Conservation (phyloP, 2,113 vertebrate species). For the Willisornis vidua region DNA sequence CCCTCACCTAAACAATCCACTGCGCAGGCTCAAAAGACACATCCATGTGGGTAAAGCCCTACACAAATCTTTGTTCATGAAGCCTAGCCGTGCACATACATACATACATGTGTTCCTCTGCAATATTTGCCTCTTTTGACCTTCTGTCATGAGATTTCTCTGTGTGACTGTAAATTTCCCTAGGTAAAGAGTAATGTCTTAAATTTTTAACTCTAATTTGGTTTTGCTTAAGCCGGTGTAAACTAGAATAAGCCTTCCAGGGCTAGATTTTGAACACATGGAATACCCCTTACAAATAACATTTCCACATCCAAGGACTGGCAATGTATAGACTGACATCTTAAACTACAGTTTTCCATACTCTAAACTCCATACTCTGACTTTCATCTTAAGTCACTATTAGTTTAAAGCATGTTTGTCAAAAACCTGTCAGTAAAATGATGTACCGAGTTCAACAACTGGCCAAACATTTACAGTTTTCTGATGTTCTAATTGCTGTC, state of each 20-base stretch:
- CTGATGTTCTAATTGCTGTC: neutral
- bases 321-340: neutral
- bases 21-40: no score
- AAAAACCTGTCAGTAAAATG: neutral
- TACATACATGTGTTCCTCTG: neutral
- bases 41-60: no score
- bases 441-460: neutral
- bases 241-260: neutral
- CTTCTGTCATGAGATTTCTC: neutral
- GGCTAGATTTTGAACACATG: neutral
- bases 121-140: neutral
- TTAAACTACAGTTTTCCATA: neutral
- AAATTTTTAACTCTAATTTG: neutral
- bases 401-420: neutral
- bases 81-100: no score
- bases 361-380: neutral
- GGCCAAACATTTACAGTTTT: neutral
- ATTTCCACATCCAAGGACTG: neutral
- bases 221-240: neutral
- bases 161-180: neutral
- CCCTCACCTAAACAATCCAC: no score
- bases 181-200: neutral
- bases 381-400: neutral
- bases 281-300: neutral
- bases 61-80: no score